These are phyloP conservation scores for Onychomys leucogaster DNA, from an alignment of 2,797 vertebrate species.

Conservation along the genomic window DNA sequence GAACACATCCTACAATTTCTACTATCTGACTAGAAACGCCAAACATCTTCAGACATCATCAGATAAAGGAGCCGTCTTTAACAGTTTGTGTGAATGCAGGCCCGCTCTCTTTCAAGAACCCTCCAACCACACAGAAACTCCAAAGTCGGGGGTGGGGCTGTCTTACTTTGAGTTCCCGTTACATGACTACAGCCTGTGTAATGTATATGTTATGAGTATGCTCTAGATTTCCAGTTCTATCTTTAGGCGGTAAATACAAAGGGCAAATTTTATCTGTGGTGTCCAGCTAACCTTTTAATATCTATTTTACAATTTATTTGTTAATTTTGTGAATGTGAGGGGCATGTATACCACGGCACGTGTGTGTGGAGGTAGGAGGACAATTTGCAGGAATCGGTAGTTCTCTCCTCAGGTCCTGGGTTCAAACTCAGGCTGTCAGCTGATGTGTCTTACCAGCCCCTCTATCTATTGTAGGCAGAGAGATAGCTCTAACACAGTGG, in stretches of 20 bases:
- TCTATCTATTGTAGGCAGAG: not conserved
- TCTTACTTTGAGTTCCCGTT: rapidly evolving
- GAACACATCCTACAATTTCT: not conserved
- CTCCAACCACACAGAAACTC: not conserved
- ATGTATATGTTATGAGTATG: not conserved
- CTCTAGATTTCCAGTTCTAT: not conserved
- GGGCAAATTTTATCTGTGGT: not conserved
- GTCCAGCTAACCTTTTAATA: not conserved
- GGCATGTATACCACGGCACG: not conserved
- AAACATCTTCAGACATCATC: not conserved
- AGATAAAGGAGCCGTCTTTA: not conserved
- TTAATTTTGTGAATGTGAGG: not conserved
- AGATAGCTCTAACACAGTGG: too few species aligned
- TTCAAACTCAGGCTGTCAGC: not conserved
- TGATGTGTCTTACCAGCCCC: not conserved
- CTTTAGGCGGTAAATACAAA: not conserved
- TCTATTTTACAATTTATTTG: not conserved
- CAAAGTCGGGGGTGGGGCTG: not conserved
- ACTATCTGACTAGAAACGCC: not conserved
- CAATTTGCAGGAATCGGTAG: not conserved
- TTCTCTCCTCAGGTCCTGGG: not conserved
- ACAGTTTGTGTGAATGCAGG: rapidly evolving
- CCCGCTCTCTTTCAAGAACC: not conserved
- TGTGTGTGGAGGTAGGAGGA: not conserved
- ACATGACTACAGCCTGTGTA: too few species aligned